Conservation (phyloP, 2,888 invertebrate genomes). For the Amphipoea oculea region DNA sequence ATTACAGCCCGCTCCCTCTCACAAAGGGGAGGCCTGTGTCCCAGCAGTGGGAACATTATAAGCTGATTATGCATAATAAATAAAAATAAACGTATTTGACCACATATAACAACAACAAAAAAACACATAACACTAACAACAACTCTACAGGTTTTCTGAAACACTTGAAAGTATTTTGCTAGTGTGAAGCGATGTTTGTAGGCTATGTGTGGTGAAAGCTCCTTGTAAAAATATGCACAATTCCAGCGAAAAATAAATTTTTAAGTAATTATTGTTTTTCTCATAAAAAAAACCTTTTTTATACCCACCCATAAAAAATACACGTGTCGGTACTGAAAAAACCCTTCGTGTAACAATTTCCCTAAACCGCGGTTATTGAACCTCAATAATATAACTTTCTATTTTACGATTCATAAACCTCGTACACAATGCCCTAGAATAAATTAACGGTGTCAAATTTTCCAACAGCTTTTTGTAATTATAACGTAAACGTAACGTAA, state of each 20-base stretch:
- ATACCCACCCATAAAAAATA: constrained; percentile 16
- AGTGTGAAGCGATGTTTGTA: not conserved
- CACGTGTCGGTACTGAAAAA: constrained; percentile 16
- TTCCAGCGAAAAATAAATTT: not conserved
- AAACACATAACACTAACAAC: no score
- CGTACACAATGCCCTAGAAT: constrained; percentile 36
- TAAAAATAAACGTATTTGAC: no score
- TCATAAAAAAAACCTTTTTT: constrained; percentile 13
- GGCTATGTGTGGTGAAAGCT: not conserved
- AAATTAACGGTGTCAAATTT: constrained; percentile 53
- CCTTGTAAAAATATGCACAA: not conserved
- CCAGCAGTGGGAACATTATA: not conserved
- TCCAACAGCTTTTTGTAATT: constrained; percentile 33
- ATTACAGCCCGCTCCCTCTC: not conserved
- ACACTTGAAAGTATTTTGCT: no score
- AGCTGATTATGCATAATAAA: not conserved
- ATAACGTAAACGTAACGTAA: constrained; percentile 16
- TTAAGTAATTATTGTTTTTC: not conserved
- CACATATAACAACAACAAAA: no score
- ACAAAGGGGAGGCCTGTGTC: not conserved
- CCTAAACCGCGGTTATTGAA: constrained; percentile 31
- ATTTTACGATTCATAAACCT: constrained; percentile 55
- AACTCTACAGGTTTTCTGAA: no score
- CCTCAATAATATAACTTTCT: constrained; percentile 33
- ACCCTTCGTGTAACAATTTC: constrained; percentile 27